Percentiles rank a stretch among this genome's conserved stretches.
phyloP scores from a whole-genome alignment of 92 coral and sea anemone species.

The Actinostola sp. region DNA sequence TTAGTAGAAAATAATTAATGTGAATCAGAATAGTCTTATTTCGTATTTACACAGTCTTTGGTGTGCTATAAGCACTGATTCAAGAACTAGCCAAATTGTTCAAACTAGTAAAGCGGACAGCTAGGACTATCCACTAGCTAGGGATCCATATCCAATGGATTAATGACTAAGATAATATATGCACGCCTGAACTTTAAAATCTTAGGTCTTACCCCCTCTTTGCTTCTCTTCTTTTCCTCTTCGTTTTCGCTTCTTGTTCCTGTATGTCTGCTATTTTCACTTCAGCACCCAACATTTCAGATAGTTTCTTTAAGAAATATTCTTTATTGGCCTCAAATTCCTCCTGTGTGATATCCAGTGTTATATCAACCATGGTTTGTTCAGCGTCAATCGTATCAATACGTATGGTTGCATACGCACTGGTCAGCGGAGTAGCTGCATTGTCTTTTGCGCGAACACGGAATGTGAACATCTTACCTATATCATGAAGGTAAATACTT shows the following conservation, averaged over 20 bases:
- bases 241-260: conserved; percentile 11
- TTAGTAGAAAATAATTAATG: too few species aligned
- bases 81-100: too few species aligned
- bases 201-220: conserved; percentile 55
- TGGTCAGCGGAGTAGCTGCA: conserved; percentile 50
- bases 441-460: conserved; percentile 65
- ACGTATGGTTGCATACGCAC: conserved; percentile 30
- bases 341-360: conserved; percentile 57
- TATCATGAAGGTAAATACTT: not conserved
- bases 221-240: conserved; percentile 49
- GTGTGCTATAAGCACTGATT: too few species aligned
- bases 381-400: conserved; percentile 62
- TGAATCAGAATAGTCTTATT: too few species aligned
- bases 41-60: too few species aligned
- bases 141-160: too few species aligned
- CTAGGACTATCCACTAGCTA: too few species aligned
- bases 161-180: too few species aligned
- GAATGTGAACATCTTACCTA: conserved; percentile 47
- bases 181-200: too few species aligned
- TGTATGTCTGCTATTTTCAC: conserved; percentile 42
- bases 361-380: conserved; percentile 54
- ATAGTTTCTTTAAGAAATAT: conserved; percentile 41
- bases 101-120: too few species aligned
- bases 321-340: conserved; percentile 54
- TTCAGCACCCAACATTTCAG: conserved; percentile 52